phyloP scores from a whole-genome alignment of 2,888 invertebrate genomes.

The Ophion obscuratus region DNA sequence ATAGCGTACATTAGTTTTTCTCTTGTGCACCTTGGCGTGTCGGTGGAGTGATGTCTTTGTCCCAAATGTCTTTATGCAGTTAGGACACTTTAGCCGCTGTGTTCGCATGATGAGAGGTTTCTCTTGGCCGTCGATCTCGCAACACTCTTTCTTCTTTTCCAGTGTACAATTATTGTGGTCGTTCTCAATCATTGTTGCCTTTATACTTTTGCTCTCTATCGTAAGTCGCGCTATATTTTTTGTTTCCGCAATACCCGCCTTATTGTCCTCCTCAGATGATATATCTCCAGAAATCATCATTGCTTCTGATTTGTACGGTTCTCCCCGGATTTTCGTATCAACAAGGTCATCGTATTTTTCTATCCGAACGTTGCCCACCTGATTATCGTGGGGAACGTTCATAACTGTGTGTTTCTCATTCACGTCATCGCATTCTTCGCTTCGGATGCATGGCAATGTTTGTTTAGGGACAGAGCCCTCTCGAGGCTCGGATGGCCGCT shows the following conservation, averaged over 20 bases:
- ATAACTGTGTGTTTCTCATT: conserved; percentile 17
- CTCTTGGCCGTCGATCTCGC: conserved; percentile 75
- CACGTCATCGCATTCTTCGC: background rate
- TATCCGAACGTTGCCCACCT: conserved; percentile 36
- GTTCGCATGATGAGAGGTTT: conserved; percentile 77
- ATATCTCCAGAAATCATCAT: conserved; percentile 43
- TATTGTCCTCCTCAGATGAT: conserved; percentile 28
- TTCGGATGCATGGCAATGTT: conserved; percentile 3
- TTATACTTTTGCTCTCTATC: background rate
- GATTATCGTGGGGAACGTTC: conserved; percentile 27
- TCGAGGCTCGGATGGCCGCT: conserved; percentile 34
- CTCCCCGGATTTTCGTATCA: background rate
- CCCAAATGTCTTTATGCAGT: conserved; percentile 77
- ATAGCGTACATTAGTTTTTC: conserved; percentile 75
- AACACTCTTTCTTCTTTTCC: conserved; percentile 46
- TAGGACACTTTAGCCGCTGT: conserved; percentile 74
- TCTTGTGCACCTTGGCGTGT: conserved; percentile 75
- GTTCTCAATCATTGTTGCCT: background rate
- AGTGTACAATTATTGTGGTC: background rate
- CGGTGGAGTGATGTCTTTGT: conserved; percentile 74
- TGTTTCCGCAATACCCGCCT: background rate
- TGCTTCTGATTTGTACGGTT: conserved; percentile 9
- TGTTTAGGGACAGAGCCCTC: conserved; percentile 14
- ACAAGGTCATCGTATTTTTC: conserved; percentile 59
- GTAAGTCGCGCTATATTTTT: background rate